These are phyloP conservation scores for Drosophila rubida DNA, from an alignment of 2,888 invertebrate species.

Conservation along the genomic window DNA sequence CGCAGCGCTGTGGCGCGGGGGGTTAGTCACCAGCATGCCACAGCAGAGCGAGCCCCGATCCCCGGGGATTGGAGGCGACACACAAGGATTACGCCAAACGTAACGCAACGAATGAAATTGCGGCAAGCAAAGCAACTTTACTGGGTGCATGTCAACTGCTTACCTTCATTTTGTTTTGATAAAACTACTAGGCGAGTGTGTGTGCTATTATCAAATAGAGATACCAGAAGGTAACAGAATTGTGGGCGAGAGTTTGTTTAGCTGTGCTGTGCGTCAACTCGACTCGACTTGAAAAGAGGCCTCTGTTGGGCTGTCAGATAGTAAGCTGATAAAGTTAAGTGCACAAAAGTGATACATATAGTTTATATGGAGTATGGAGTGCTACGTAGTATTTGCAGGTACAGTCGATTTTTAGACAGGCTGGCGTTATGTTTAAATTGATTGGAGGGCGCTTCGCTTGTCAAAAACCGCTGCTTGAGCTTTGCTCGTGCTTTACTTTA, in stretches of 20 bases:
- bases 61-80: conserved; percentile 12
- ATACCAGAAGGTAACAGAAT: conserved; percentile 37
- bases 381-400: conserved; percentile 39
- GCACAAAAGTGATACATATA: conserved; percentile 46
- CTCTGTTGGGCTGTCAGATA: conserved; percentile 67
- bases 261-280: conserved; percentile 71
- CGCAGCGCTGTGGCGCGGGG: neutral
- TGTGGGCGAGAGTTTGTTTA: conserved; percentile 60
- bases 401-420: conserved; percentile 73
- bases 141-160: conserved; percentile 35
- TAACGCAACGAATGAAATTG: conserved; percentile 2
- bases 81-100: conserved; percentile 35
- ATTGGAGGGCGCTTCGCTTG: conserved; percentile 47
- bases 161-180: conserved; percentile 19
- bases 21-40: conserved; percentile 41
- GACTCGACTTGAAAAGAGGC: conserved; percentile 58
- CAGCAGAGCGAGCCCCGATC: neutral
- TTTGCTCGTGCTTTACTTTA: neutral
- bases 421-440: conserved; percentile 64
- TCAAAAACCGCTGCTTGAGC: conserved; percentile 14
- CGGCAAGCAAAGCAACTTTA: neutral
- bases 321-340: conserved; percentile 63
- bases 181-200: conserved; percentile 24
- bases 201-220: conserved; percentile 50
- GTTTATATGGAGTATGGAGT: neutral